Conservation (phyloP, 1,140 invertebrate species). For the Aethina tumida region DNA sequence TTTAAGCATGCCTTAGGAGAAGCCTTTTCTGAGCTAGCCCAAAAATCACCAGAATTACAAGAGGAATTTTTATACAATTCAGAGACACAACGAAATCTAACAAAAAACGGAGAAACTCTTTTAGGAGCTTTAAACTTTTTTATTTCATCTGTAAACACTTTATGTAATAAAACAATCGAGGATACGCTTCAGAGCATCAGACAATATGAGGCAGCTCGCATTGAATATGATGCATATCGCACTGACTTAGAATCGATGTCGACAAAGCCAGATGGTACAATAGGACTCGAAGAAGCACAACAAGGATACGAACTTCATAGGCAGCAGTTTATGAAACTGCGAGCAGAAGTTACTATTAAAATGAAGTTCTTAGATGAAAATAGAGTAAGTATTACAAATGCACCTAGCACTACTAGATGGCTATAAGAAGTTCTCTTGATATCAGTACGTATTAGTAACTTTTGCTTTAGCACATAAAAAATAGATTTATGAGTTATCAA, state of each 20-base stretch:
- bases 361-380: conserved; percentile 95
- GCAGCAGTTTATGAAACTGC: conserved; percentile 80
- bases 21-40: conserved; percentile 88
- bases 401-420: no score
- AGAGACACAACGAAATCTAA: conserved; percentile 86
- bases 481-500: no score
- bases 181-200: conserved; percentile 88
- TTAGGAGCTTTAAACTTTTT: conserved; percentile 91
- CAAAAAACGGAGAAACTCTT: conserved; percentile 88
- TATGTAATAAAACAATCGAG: conserved; percentile 95
- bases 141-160: conserved; percentile 87
- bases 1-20: conserved; percentile 68
- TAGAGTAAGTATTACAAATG: conserved; percentile 65
- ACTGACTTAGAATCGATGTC: conserved; percentile 75
- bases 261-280: conserved; percentile 51
- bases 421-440: no score
- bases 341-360: conserved; percentile 89
- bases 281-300: conserved; percentile 66
- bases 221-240: conserved; percentile 96
- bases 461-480: no score
- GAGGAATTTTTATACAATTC: conserved; percentile 93
- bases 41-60: conserved; percentile 90
- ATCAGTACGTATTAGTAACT: no score
- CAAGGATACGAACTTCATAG: conserved; percentile 76
- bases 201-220: conserved; percentile 85